Evolutionary conservation across 1,140 invertebrate genomes (phyloP).

Genomic region (Drosophila subobscura): DNA sequence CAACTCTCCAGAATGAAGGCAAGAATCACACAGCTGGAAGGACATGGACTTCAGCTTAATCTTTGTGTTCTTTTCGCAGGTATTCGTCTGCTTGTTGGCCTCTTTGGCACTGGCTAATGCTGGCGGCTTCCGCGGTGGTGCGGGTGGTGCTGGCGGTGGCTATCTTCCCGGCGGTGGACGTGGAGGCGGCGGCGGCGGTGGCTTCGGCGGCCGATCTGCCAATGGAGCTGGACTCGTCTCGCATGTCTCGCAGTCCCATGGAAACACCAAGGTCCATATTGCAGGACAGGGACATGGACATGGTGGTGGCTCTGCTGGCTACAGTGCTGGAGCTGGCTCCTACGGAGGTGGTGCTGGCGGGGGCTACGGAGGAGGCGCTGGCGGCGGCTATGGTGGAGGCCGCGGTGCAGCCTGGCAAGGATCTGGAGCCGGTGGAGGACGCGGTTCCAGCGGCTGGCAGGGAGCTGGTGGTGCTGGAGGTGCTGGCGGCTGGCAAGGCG

Average conservation of each 20-base stretch:
- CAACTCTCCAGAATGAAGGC: constrained; percentile 56
- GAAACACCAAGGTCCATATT: constrained; percentile 70
- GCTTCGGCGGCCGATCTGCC: constrained; percentile 46
- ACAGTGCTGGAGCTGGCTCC: constrained; percentile 3
- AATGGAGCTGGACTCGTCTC: constrained; percentile 59
- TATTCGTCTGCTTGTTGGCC: constrained; percentile 66
- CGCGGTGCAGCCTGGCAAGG: constrained; percentile 26
- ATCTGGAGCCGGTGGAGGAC: constrained; percentile 11
- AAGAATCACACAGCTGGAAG: neutral
- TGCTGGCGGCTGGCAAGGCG: constrained; percentile 22
- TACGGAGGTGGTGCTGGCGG: constrained; percentile 29
- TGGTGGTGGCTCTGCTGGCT: constrained; percentile 11
- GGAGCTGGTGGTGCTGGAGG: constrained; percentile 16
- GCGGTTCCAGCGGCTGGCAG: constrained; percentile 18
- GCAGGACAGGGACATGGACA: constrained; percentile 26
- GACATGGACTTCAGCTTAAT: neutral
- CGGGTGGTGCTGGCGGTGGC: constrained; percentile 49
- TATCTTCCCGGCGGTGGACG: constrained; percentile 48
- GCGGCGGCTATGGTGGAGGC: constrained; percentile 11
- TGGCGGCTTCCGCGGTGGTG: constrained; percentile 61
- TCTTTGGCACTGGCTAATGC: constrained; percentile 64
- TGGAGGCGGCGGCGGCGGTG: constrained; percentile 35
- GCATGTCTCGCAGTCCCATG: constrained; percentile 61
- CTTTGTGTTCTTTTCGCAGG: constrained; percentile 15
- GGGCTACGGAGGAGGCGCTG: constrained; percentile 26